Conservation (phyloP, 1,140 invertebrate species). For the Akabosia matsudoensis region DNA sequence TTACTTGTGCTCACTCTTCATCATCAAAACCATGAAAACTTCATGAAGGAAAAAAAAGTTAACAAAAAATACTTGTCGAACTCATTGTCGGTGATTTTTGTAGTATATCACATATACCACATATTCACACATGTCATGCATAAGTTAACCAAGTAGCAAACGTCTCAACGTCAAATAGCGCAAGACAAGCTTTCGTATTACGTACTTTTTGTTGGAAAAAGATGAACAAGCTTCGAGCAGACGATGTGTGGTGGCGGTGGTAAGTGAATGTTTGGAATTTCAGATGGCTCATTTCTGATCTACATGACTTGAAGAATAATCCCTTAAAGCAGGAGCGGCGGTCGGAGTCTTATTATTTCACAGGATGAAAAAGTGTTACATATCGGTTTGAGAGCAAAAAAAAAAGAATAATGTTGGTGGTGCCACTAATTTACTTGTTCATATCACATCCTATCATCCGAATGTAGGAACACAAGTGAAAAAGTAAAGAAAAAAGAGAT, state of each 20-base stretch:
- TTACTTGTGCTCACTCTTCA: constrained; percentile 16
- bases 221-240: no score
- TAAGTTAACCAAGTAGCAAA: neutral
- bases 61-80: constrained; percentile 22
- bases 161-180: no score
- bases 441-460: neutral
- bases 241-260: neutral
- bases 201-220: no score
- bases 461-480: neutral
- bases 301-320: constrained; percentile 19
- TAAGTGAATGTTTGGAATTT: constrained; percentile 17
- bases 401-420: neutral
- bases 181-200: no score
- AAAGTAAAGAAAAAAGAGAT: neutral
- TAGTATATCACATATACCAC: constrained; percentile 4
- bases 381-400: no score
- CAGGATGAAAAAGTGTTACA: neutral
- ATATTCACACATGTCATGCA: constrained; percentile 14
- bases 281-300: constrained; percentile 19
- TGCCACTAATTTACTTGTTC: constrained; percentile 12
- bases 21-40: constrained; percentile 16
- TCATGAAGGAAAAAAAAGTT: constrained; percentile 5
- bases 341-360: neutral
- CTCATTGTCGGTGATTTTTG: constrained; percentile 21
- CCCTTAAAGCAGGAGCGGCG: constrained; percentile 5